phyloP scores from a whole-genome alignment of 1,140 invertebrate species.

The Pogonognathellus flavescens region DNA sequence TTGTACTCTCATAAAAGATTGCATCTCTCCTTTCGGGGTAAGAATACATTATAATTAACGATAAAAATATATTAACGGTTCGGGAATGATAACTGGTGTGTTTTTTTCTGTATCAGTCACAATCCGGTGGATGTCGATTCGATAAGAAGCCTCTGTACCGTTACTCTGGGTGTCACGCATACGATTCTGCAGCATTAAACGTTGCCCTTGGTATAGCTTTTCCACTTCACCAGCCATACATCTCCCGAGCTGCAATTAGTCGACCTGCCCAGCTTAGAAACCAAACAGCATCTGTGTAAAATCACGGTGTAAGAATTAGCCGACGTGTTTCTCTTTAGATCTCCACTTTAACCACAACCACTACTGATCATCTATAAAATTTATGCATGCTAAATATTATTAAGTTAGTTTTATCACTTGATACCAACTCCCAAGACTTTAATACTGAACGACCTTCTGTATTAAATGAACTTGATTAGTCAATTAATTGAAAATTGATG shows the following conservation, averaged over 20 bases:
- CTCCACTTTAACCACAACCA: not conserved
- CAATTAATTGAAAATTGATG: not conserved
- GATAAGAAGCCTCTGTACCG: conserved; percentile 71
- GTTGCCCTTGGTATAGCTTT: conserved; percentile 65
- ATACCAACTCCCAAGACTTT: not conserved
- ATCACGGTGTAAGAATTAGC: not conserved
- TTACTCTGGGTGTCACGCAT: conserved; percentile 72
- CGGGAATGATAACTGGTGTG: not conserved
- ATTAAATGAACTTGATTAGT: conserved; percentile 1
- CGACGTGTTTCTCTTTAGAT: not conserved
- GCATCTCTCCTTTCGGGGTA: conserved; percentile 71
- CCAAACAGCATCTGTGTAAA: conserved; percentile 13
- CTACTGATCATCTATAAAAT: not conserved
- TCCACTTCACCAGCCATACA: conserved; percentile 66
- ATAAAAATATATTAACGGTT: too few relatives aligned
- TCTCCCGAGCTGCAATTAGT: conserved; percentile 60
- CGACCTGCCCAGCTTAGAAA: conserved; percentile 40
- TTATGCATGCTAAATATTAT: not conserved
- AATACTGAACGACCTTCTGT: not conserved
- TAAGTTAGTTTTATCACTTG: not conserved
- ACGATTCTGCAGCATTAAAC: conserved; percentile 64
- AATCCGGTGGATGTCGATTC: conserved; percentile 71
- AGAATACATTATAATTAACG: not conserved
- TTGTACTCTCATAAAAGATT: conserved; percentile 71
- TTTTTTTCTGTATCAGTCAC: conserved; percentile 65